These are phyloP conservation scores for Eutrigla gurnardus DNA, from an alignment of 2,797 vertebrate species.

Conservation along the genomic window DNA sequence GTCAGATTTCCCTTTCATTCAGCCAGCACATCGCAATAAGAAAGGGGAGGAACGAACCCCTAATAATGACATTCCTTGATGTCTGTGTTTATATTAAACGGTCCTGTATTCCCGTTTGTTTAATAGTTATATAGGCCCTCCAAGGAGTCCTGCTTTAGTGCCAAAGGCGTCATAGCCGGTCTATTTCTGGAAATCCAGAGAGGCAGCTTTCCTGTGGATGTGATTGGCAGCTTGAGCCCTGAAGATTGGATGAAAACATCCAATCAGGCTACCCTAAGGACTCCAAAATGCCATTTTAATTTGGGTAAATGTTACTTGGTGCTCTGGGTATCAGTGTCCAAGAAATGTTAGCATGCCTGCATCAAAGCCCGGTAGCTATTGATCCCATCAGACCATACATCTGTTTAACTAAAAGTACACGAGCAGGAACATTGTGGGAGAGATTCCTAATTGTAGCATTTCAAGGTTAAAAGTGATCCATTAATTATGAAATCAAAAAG, in stretches of 20 bases:
- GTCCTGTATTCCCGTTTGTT: constrained; percentile 21
- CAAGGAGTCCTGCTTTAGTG: constrained; percentile 20
- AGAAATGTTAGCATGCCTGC: constrained; percentile 27
- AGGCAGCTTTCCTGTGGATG: constrained; percentile 40
- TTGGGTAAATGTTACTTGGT: constrained; percentile 54
- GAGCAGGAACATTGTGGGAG: not conserved
- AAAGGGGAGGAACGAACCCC: constrained; percentile 35
- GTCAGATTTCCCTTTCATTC: constrained; percentile 64
- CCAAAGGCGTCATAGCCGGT: not conserved
- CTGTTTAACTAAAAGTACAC: constrained; percentile 28
- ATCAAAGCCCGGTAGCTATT: constrained; percentile 22
- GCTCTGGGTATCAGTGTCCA: constrained; percentile 22
- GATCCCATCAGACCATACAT: constrained; percentile 4
- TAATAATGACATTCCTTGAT: constrained; percentile 47
- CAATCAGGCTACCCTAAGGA: constrained; percentile 32
- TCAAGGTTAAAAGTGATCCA: not conserved
- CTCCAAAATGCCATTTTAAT: constrained; percentile 50
- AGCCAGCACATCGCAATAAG: constrained; percentile 55
- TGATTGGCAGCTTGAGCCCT: constrained; percentile 45
- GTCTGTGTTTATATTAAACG: constrained; percentile 39
- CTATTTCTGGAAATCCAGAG: constrained; percentile 25
- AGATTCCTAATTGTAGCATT: not conserved
- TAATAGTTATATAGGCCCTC: constrained; percentile 7
- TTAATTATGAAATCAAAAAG: not conserved
- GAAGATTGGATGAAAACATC: constrained; percentile 30